Conservation (phyloP, 1,140 invertebrate species). For the Drosophila burlai region DNA sequence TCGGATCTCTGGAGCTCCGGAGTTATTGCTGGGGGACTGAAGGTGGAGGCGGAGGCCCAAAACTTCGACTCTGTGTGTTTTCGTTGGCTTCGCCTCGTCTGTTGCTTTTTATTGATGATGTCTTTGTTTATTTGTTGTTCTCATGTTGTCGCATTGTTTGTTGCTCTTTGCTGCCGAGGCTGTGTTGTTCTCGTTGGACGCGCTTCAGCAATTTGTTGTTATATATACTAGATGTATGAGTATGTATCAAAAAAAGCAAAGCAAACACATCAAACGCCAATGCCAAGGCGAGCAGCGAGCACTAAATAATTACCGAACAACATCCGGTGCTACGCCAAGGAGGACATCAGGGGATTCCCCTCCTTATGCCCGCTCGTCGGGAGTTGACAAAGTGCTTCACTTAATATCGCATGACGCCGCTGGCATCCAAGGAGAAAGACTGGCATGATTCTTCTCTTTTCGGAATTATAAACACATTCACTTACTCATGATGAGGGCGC, state of each 20-base stretch:
- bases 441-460: slow-evolving; percentile 54
- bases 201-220: slow-evolving; percentile 81
- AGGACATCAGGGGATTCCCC: slow-evolving; percentile 53
- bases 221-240: slow-evolving; percentile 45
- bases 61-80: slow-evolving; percentile 36
- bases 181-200: slow-evolving; percentile 74
- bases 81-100: slow-evolving; percentile 40
- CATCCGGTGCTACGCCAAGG: slow-evolving; percentile 66
- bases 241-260: slow-evolving; percentile 61
- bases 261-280: slow-evolving; percentile 79
- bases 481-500: background rate
- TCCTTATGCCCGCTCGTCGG: slow-evolving; percentile 30
- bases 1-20: slow-evolving; percentile 1
- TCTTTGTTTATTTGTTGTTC: slow-evolving; percentile 79
- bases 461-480: slow-evolving; percentile 48
- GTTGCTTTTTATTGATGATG: slow-evolving; percentile 79
- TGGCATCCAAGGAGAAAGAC: slow-evolving; percentile 62
- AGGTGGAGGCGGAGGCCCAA: slow-evolving; percentile 37
- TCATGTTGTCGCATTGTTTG: slow-evolving; percentile 79
- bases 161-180: slow-evolving; percentile 54
- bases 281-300: slow-evolving; percentile 48
- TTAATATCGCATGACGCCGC: slow-evolving; percentile 79
- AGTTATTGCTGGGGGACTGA: background rate
- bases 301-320: slow-evolving; percentile 82
- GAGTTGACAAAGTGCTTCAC: slow-evolving; percentile 79